phyloP scores from a whole-genome alignment of 2,888 invertebrate genomes.

The Caenorhabditis virilis region DNA sequence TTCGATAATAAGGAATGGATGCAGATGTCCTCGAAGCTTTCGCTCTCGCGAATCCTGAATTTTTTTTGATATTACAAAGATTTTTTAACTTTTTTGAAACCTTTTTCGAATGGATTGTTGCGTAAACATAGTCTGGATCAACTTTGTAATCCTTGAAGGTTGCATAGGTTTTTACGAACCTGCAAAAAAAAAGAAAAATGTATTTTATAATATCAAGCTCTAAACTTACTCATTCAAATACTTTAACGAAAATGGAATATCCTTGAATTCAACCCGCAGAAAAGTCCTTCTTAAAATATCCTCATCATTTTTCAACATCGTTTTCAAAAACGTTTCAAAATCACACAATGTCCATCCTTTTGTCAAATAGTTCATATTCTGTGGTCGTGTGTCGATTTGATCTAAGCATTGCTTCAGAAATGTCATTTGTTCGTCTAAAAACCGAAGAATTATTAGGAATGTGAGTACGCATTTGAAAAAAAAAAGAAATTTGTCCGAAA shows the following conservation, averaged over 20 bases:
- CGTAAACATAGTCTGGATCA: slow-evolving; percentile 26
- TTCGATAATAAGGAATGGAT: slow-evolving; percentile 23
- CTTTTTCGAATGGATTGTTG: slow-evolving; percentile 24
- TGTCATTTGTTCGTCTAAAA: slow-evolving; percentile 29
- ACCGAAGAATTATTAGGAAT: too few species aligned
- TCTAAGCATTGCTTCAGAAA: slow-evolving; percentile 34
- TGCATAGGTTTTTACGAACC: slow-evolving; percentile 20
- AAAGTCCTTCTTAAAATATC: slow-evolving; percentile 12
- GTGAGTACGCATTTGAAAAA: too few species aligned
- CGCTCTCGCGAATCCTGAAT: slow-evolving; percentile 7
- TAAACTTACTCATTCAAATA: slow-evolving; percentile 9
- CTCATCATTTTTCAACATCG: slow-evolving; percentile 14
- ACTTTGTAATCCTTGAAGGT: slow-evolving; percentile 12
- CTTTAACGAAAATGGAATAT: slow-evolving; percentile 12
- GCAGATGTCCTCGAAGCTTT: slow-evolving; percentile 17
- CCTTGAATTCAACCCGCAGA: slow-evolving; percentile 19
- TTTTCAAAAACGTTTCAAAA: slow-evolving; percentile 32
- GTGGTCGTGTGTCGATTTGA: slow-evolving; percentile 21
- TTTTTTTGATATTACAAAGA: not conserved
- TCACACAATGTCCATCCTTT: slow-evolving; percentile 24
- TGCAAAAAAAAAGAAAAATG: not conserved
- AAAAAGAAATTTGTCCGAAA: too few species aligned
- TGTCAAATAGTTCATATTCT: slow-evolving; percentile 31
- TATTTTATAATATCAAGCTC: not conserved
- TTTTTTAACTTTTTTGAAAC: too few species aligned